Percentiles rank a stretch among this genome's conserved stretches.
phyloP scores from a whole-genome alignment of 2,113 vertebrate species.

The Cryptotis parvus region DNA sequence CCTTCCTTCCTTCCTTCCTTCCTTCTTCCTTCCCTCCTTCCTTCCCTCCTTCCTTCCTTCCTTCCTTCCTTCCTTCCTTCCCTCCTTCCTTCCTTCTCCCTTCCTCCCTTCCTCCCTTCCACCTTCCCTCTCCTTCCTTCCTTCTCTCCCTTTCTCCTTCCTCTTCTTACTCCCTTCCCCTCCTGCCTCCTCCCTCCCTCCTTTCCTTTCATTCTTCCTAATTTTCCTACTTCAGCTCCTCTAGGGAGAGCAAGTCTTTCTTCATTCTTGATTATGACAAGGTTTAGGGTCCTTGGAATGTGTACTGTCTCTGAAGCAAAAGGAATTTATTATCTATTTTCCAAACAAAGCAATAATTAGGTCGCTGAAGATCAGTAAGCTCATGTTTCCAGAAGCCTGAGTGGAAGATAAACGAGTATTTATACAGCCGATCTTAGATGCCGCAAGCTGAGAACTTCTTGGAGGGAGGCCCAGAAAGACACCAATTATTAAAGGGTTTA shows the following conservation, averaged over 20 bases:
- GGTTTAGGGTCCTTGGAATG: background rate
- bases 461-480: conserved; percentile 67
- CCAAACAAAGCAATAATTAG: conserved; percentile 66
- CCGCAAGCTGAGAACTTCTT: conserved; percentile 50
- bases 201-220: no score
- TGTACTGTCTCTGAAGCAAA: background rate
- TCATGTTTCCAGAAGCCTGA: conserved; percentile 64
- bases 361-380: conserved; percentile 37
- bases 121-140: no score
- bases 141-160: background rate
- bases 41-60: no score
- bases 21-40: no score
- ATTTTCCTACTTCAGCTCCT: background rate
- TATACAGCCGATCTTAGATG: conserved; percentile 69
- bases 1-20: no score
- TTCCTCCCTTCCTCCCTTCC: no score
- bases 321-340: conserved; percentile 65
- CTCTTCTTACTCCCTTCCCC: no score
- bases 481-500: conserved; percentile 36
- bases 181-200: background rate
- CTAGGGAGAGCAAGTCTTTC: background rate
- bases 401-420: conserved; percentile 75
- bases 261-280: background rate
- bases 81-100: no score
- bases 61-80: background rate